phyloP scores from a whole-genome alignment of 1,140 invertebrate species.

The Trissolcus basalis region DNA sequence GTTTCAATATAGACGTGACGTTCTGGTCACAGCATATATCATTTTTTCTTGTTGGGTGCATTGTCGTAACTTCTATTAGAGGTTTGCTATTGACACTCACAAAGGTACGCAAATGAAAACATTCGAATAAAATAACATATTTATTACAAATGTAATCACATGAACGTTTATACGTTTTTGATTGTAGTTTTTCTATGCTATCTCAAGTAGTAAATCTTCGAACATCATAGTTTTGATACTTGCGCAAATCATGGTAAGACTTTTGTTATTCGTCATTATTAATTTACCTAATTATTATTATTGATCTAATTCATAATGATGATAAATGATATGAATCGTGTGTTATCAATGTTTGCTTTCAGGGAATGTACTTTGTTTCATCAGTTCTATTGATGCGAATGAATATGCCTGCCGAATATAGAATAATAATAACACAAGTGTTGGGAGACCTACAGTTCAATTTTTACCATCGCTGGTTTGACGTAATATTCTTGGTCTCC shows the following conservation, averaged over 20 bases:
- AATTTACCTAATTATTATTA: too few relatives aligned
- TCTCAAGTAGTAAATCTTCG: constrained; percentile 99
- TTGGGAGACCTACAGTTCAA: constrained; percentile 98
- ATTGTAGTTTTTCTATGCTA: constrained; percentile 98
- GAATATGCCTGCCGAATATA: constrained; percentile 99
- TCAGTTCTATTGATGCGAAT: constrained; percentile 98
- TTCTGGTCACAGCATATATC: constrained; percentile 99
- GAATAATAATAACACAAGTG: constrained; percentile 98
- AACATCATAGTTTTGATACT: constrained; percentile 98
- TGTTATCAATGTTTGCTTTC: constrained; percentile 46
- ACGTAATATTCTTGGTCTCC: constrained; percentile 99
- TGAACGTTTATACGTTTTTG: constrained; percentile 1
- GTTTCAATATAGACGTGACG: constrained; percentile 95
- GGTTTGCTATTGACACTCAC: constrained; percentile 96
- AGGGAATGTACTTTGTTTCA: constrained; percentile 99
- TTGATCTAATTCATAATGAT: too few relatives aligned
- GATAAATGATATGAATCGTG: constrained; percentile 3
- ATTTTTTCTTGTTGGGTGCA: constrained; percentile 97
- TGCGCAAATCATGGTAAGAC: constrained; percentile 96
- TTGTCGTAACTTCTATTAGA: constrained; percentile 97
- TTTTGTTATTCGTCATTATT: constrained; percentile 10
- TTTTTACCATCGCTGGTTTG: constrained; percentile 99
- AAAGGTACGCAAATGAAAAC: constrained; percentile 83
- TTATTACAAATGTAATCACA: too few relatives aligned
- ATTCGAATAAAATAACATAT: background rate